phyloP scores from a whole-genome alignment of 2,797 vertebrate genomes.

The Hemitrygon akajei region DNA sequence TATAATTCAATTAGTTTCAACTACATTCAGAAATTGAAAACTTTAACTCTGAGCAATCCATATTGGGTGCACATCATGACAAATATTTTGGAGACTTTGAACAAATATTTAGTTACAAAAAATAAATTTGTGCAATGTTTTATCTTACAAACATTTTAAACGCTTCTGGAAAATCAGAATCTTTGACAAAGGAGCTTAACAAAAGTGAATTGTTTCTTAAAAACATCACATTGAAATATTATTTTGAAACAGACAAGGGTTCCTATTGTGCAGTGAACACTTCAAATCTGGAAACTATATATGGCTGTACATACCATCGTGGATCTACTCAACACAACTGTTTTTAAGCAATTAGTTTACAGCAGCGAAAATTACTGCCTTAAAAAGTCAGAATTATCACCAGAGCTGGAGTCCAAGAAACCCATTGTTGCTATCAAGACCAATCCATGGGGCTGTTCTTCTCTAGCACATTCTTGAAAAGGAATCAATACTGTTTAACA shows the following conservation, averaged over 20 bases:
- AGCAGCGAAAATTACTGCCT: background rate
- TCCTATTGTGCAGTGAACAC: background rate
- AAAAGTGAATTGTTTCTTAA: background rate
- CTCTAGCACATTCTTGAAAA: background rate
- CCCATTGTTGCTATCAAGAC: background rate
- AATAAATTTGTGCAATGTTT: background rate
- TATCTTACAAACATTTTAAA: constrained; percentile 23
- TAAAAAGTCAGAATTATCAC: background rate
- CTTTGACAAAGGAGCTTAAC: background rate
- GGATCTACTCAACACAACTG: background rate
- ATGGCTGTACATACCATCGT: background rate
- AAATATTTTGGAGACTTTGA: background rate
- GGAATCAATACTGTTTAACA: background rate
- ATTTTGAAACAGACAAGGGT: background rate
- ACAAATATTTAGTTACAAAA: constrained; percentile 14
- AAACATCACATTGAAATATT: background rate
- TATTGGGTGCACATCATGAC: background rate
- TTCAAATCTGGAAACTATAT: background rate
- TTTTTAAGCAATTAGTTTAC: background rate
- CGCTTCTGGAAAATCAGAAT: background rate
- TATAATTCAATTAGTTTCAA: background rate
- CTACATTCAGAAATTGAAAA: background rate
- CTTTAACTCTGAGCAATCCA: constrained; percentile 5
- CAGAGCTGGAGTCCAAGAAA: background rate
- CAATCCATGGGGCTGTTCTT: background rate